phyloP scores from a whole-genome alignment of 2,797 vertebrate genomes.

The Thamnophis elegans region DNA sequence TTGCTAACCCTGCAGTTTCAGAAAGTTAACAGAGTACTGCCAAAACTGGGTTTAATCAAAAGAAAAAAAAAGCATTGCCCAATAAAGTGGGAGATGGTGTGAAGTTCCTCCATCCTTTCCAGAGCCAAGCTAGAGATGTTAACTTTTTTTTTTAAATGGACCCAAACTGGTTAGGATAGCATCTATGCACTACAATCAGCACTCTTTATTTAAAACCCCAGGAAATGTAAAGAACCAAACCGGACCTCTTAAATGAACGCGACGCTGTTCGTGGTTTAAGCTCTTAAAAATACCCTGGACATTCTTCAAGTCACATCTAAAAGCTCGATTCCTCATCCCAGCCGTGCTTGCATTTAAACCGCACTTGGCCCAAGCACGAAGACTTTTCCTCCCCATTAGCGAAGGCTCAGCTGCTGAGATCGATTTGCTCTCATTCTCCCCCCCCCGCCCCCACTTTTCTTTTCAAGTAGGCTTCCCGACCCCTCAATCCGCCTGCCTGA shows the following conservation, averaged over 20 bases:
- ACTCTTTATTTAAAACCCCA: background rate
- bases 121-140: background rate
- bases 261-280: background rate
- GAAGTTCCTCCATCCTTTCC: background rate
- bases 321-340: background rate
- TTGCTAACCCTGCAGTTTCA: background rate
- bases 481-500: background rate
- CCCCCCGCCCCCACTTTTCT: rapidly evolving
- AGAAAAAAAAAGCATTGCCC: too few relatives aligned
- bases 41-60: background rate
- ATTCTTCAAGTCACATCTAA: background rate
- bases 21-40: background rate
- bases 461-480: background rate
- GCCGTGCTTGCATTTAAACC: background rate
- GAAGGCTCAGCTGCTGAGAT: background rate
- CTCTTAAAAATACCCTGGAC: too few relatives aligned
- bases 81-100: background rate
- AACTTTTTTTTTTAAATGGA: too few relatives aligned
- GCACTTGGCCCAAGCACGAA: background rate
- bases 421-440: too few relatives aligned
- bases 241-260: background rate
- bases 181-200: background rate
- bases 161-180: background rate
- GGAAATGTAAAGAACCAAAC: background rate
- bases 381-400: background rate